Conservation (phyloP, 2,888 invertebrate species). For the Apoda limacodes region DNA sequence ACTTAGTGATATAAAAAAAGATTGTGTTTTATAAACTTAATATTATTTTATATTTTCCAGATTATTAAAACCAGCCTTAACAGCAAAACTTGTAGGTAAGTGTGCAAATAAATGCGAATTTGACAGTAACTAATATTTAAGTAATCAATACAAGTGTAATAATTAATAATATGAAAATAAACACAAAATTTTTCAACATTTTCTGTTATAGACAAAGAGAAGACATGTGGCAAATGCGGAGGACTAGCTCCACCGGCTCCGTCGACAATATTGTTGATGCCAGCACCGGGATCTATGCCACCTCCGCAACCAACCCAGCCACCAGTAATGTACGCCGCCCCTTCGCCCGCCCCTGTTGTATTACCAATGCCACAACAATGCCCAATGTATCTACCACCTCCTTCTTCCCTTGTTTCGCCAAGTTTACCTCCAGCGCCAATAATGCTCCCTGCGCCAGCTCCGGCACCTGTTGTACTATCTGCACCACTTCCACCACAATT, state of each 20-base stretch:
- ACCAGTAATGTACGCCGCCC: slow-evolving; percentile 15
- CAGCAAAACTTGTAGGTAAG: slow-evolving; percentile 30
- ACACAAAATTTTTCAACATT: no score
- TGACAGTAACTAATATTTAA: no score
- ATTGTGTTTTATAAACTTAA: slow-evolving; percentile 2
- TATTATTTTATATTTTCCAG: slow-evolving; percentile 33
- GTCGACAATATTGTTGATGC: slow-evolving; percentile 44
- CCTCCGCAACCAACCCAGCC: slow-evolving; percentile 18
- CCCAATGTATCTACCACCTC: slow-evolving; percentile 18
- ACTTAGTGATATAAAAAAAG: no score
- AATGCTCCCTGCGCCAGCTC: slow-evolving; percentile 8
- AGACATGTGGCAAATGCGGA: slow-evolving; percentile 20
- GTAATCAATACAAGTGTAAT: no score
- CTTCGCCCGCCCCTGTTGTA: slow-evolving; percentile 13
- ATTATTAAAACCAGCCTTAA: slow-evolving; percentile 43
- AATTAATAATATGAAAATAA: not conserved
- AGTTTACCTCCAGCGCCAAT: slow-evolving; percentile 18
- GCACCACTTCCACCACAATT: slow-evolving; percentile 21
- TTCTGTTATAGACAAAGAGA: slow-evolving; percentile 25
- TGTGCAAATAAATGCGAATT: not conserved
- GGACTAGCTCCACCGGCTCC: slow-evolving; percentile 32
- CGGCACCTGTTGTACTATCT: slow-evolving; percentile 17
- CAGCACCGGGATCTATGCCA: slow-evolving; percentile 33
- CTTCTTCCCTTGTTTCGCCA: slow-evolving; percentile 20
- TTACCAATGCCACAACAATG: slow-evolving; percentile 10